These are phyloP conservation scores for Colinus virginianus DNA, from an alignment of 2,113 vertebrate species.

Conservation along the genomic window DNA sequence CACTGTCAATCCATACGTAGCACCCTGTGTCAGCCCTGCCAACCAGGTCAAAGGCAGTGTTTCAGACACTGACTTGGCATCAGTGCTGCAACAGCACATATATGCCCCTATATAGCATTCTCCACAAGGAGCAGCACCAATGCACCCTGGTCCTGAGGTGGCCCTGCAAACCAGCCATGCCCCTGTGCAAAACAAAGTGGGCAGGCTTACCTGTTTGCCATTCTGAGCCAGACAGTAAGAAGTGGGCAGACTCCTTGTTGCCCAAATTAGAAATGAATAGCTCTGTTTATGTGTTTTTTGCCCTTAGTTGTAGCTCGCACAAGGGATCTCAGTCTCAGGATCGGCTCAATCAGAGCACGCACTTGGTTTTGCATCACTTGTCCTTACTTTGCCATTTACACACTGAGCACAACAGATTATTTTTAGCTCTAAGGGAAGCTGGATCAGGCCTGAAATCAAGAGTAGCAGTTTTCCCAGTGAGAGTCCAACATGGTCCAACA, in stretches of 20 bases:
- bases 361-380: neutral
- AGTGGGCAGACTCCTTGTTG: neutral
- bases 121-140: neutral
- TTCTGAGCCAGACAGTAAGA: neutral
- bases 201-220: neutral
- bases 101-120: slow-evolving; percentile 39
- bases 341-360: neutral
- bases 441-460: neutral
- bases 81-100: neutral
- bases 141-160: neutral
- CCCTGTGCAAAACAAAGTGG: neutral
- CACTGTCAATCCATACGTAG: neutral
- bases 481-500: neutral
- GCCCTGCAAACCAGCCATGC: neutral
- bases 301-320: neutral
- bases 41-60: slow-evolving; percentile 27
- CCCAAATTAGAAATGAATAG: slow-evolving; percentile 33
- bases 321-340: neutral
- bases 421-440: neutral
- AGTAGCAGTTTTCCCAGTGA: neutral
- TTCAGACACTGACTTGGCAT: neutral
- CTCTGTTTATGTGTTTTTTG: neutral
- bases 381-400: neutral
- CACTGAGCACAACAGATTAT: neutral
- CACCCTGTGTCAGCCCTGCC: neutral